phyloP scores from a whole-genome alignment of 2,888 invertebrate species.

The Drosophila rellima region DNA sequence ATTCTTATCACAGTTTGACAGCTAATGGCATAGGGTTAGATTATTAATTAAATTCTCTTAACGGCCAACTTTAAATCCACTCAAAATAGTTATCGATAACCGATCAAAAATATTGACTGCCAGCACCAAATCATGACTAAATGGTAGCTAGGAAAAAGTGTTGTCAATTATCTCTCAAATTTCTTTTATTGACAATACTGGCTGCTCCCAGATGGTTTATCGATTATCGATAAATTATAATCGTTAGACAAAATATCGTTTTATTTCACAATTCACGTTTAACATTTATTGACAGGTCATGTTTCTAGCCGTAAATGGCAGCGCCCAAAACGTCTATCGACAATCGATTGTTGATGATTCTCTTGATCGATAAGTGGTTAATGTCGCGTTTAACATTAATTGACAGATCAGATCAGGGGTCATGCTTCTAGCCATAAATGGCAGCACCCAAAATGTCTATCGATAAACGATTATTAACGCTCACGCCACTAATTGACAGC shows the following conservation, averaged over 20 bases:
- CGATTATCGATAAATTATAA: neutral
- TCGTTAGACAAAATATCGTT: too few species aligned
- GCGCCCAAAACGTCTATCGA: neutral
- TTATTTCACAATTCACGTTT: neutral
- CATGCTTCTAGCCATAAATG: neutral
- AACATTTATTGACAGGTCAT: constrained; percentile 2
- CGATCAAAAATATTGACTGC: neutral
- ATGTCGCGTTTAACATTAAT: neutral
- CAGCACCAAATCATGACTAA: neutral
- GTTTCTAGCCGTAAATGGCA: neutral
- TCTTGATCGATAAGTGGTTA: neutral
- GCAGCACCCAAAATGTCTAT: neutral
- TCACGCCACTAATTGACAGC: constrained; percentile 51
- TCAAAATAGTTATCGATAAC: too few species aligned
- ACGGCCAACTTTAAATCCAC: too few species aligned
- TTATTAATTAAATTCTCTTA: too few species aligned
- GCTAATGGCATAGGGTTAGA: too few species aligned
- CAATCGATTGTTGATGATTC: too few species aligned
- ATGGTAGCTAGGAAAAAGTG: neutral
- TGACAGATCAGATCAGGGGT: neutral
- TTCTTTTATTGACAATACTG: neutral
- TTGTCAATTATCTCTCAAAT: neutral
- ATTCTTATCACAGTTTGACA: too few species aligned
- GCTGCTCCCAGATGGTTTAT: neutral
- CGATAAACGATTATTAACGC: constrained; percentile 35